These are phyloP conservation scores for Flexamia atlantica DNA, from an alignment of 2,888 invertebrate species.

Conservation along the genomic window DNA sequence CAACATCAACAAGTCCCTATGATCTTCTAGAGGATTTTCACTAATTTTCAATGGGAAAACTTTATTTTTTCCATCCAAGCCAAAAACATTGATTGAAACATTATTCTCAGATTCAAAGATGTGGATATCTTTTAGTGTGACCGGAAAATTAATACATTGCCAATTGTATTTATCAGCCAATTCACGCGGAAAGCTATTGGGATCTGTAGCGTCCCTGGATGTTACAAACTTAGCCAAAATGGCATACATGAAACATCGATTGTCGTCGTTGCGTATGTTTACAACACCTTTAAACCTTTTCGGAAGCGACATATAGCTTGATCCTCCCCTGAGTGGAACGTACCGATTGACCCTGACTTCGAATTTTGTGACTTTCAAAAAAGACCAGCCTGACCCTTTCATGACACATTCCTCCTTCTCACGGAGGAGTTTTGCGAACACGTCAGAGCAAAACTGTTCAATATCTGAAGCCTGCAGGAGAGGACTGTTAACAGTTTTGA, in stretches of 20 bases:
- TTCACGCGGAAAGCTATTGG: slow-evolving; percentile 18
- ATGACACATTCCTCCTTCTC: slow-evolving; percentile 23
- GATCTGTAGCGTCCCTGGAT: not conserved
- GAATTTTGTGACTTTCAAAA: slow-evolving; percentile 15
- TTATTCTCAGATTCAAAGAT: not conserved
- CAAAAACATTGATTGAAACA: too few relatives aligned
- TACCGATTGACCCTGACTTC: slow-evolving; percentile 19
- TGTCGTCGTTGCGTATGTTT: not conserved
- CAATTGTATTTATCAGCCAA: slow-evolving; percentile 21
- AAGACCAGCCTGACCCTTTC: slow-evolving; percentile 35
- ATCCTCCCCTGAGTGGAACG: not conserved
- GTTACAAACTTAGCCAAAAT: slow-evolving; percentile 5
- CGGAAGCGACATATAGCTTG: not conserved
- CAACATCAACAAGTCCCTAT: too few relatives aligned
- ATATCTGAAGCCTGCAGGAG: slow-evolving; percentile 5
- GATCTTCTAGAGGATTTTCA: too few relatives aligned
- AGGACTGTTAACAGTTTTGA: slow-evolving; percentile 28
- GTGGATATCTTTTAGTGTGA: not conserved
- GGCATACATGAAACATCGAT: not conserved
- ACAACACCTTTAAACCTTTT: slow-evolving; percentile 8
- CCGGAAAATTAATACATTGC: slow-evolving; percentile 18
- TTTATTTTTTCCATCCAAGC: too few relatives aligned
- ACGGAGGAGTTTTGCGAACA: slow-evolving; percentile 9
- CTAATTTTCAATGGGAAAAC: too few relatives aligned
- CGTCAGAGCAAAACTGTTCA: slow-evolving; percentile 5